A percentile compares a stretch with the other conserved stretches of the same genome.
Evolutionary conservation across 2,888 invertebrate genomes (phyloP).

Genomic region (Heliconius ethilla): DNA sequence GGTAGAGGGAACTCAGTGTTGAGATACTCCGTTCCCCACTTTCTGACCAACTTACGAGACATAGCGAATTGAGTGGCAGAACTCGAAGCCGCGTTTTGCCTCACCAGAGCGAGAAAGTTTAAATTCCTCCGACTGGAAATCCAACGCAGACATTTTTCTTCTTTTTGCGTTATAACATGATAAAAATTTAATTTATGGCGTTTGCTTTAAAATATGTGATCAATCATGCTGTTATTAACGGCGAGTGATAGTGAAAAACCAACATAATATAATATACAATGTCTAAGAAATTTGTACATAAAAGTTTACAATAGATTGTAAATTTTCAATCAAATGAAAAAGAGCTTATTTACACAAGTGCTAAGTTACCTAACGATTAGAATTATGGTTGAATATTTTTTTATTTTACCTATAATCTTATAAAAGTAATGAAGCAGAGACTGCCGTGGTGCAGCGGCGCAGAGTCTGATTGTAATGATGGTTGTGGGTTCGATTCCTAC

Average conservation of each 20-base stretch:
- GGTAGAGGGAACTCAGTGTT: no score
- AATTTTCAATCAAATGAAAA: background rate
- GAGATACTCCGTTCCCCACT: background rate
- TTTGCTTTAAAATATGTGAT: background rate
- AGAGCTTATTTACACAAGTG: constrained; percentile 3
- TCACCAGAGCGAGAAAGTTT: background rate
- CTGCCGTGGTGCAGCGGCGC: no score
- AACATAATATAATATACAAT: background rate
- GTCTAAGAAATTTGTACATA: background rate
- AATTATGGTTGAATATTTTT: background rate
- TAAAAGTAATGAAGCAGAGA: background rate
- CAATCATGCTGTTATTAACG: background rate
- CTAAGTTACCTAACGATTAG: background rate
- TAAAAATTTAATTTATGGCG: background rate
- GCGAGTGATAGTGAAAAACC: background rate
- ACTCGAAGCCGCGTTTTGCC: background rate
- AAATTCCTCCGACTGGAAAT: background rate
- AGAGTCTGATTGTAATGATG: no score
- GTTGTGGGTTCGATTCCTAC: no score
- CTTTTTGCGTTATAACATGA: background rate
- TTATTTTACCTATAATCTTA: background rate
- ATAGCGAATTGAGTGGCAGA: background rate
- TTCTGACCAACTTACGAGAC: background rate
- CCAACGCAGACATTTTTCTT: background rate
- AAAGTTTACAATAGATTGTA: background rate